Evolutionary conservation across 2,113 vertebrate genomes (phyloP), one percentile per base, ranked within the genome.

Genomic region (Carollia perspicillata): DNA sequence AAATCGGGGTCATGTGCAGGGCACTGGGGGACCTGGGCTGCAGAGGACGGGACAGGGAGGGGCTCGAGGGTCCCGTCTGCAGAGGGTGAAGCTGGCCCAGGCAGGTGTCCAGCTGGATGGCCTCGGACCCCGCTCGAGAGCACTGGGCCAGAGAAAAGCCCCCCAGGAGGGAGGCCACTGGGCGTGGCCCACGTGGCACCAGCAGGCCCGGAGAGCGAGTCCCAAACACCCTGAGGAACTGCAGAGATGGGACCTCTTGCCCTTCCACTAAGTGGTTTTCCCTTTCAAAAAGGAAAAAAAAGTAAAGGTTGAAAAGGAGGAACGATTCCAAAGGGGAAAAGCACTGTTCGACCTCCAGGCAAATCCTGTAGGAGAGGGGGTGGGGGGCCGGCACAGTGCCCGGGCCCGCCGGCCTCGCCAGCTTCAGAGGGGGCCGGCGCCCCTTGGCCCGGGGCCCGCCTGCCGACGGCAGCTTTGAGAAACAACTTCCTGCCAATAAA

Each of bases 401-500:
- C 1, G 33, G 0, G 1, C 49, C 91, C 42, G n/a, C 71, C 44
- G 92, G 22, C 2, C 1, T 16, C 58, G 22, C 85, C 1, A 58
- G 58, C 87, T 35, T 89, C 69, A 58, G 92, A 95, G 95, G 98
- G 96, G 95, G 97, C 93, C 13, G 89, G 90, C 83, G 93, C 35
- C 0, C 0, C 95, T 95, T 98, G 98, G 98, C 97, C 72, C 8
- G 0, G 8, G 40, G 66, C 96, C 95, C 37, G 72, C 86, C 90
- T 86, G 95, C 97, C 37, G 95, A 83, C 97, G 9, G 74, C 78
- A 96, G 94, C 97, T 97, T 97, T 95, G 98, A 95, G 94, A 98
- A 98, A 97, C 98, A 98, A 98, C 98, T 98, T 98, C 98, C 98
- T 98, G 98, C 98, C 98, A 98, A 98, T 98, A 98, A 98, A 98